Percentiles rank a stretch among this genome's conserved stretches.
These are phyloP conservation scores for Crotophaga sulcirostris DNA, from an alignment of 2,113 vertebrate genomes.

Conservation along the genomic window DNA sequence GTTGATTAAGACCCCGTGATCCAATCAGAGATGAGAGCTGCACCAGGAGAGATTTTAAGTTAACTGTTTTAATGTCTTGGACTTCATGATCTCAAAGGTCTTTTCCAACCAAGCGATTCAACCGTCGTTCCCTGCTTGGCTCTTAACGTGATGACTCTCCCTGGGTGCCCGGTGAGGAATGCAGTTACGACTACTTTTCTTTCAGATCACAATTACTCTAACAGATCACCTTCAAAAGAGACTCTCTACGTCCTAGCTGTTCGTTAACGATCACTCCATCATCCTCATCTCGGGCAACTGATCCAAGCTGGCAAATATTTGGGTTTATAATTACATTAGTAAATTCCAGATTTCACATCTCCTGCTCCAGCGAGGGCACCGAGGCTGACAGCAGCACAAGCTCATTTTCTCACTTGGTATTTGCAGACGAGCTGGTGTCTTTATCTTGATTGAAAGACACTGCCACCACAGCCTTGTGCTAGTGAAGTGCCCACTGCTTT, in stretches of 20 bases:
- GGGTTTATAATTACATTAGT: not conserved
- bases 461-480: accelerated
- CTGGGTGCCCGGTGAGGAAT: accelerated
- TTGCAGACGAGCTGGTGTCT: not conserved
- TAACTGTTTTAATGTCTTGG: not conserved
- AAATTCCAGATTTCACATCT: not conserved
- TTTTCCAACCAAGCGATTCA: no score
- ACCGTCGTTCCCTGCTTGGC: not conserved
- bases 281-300: not conserved
- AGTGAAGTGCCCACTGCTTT: accelerated
- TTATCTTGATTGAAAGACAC: not conserved
- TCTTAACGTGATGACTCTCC: accelerated
- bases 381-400: not conserved
- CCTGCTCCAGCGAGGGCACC: not conserved
- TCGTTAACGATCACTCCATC: not conserved
- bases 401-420: not conserved
- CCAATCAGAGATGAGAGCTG: not conserved
- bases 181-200: accelerated
- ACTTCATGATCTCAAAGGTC: no score
- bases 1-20: accelerated
- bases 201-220: not conserved
- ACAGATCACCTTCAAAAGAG: not conserved
- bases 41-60: not conserved
- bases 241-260: not conserved
- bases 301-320: not conserved